These are phyloP conservation scores for Lithophane leautieri DNA, from an alignment of 2,888 invertebrate species.

Conservation along the genomic window DNA sequence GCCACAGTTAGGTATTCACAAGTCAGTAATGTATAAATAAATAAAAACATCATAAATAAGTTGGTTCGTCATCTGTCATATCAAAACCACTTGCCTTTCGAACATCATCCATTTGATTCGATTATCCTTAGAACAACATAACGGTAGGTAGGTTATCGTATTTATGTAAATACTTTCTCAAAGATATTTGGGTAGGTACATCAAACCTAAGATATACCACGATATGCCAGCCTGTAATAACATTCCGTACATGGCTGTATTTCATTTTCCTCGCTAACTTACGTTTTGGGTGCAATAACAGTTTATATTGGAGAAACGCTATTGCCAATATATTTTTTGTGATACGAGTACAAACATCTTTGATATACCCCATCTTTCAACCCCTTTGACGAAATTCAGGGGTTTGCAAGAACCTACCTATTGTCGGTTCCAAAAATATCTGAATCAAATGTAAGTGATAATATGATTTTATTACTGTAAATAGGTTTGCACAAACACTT, in stretches of 20 bases:
- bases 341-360: conserved; percentile 18
- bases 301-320: conserved; percentile 34
- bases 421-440: too few species aligned
- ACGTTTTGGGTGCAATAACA: conserved; percentile 45
- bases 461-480: neutral
- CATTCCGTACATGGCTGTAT: conserved; percentile 19
- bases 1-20: too few species aligned
- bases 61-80: neutral
- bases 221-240: conserved; percentile 18
- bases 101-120: neutral
- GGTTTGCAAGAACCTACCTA: neutral
- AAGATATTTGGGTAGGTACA: conserved; percentile 7
- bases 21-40: too few species aligned
- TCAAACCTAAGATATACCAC: conserved; percentile 6
- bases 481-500: neutral
- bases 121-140: conserved; percentile 12
- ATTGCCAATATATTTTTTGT: conserved; percentile 24
- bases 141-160: neutral
- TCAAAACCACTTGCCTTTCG: neutral
- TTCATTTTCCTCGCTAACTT: conserved; percentile 22
- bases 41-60: too few species aligned
- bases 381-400: conserved; percentile 1
- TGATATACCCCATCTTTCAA: conserved; percentile 3
- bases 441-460: too few species aligned
- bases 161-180: neutral